Conservation (phyloP, 1,140 invertebrate species). For the Sycophaga agraensis region DNA sequence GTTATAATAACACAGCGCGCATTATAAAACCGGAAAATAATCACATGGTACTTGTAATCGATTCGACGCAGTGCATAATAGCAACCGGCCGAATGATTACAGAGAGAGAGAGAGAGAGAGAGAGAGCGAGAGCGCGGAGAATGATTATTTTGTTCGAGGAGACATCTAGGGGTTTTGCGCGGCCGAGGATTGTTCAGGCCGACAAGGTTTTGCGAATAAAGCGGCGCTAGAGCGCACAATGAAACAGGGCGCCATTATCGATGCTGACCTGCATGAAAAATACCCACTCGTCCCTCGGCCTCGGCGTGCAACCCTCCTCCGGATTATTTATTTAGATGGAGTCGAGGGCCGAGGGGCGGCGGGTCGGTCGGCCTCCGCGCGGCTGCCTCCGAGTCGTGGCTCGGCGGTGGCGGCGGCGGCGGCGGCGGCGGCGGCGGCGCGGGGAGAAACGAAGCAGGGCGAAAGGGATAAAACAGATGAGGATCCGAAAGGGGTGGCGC, state of each 20-base stretch:
- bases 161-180: too few relatives aligned
- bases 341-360: constrained; percentile 23
- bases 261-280: not conserved
- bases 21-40: too few relatives aligned
- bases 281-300: not conserved
- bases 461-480: constrained; percentile 33
- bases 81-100: too few relatives aligned
- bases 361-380: not conserved
- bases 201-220: too few relatives aligned
- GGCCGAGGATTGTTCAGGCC: too few relatives aligned
- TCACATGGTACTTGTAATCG: too few relatives aligned
- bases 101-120: too few relatives aligned
- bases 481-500: constrained; percentile 13
- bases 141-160: too few relatives aligned
- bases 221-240: not conserved
- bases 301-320: constrained; percentile 7
- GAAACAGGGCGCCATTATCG: not conserved
- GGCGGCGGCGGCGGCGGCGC: too few relatives aligned
- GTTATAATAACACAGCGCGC: too few relatives aligned
- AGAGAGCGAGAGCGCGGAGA: too few relatives aligned
- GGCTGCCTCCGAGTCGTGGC: not conserved
- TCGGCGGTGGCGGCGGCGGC: not conserved
- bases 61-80: too few relatives aligned
- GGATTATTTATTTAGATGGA: constrained; percentile 52
- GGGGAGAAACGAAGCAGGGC: constrained; percentile 27